Evolutionary conservation across 35 echinoderm and acorn worm species (phyloP).

Genomic region (Amphiura filiformis): DNA sequence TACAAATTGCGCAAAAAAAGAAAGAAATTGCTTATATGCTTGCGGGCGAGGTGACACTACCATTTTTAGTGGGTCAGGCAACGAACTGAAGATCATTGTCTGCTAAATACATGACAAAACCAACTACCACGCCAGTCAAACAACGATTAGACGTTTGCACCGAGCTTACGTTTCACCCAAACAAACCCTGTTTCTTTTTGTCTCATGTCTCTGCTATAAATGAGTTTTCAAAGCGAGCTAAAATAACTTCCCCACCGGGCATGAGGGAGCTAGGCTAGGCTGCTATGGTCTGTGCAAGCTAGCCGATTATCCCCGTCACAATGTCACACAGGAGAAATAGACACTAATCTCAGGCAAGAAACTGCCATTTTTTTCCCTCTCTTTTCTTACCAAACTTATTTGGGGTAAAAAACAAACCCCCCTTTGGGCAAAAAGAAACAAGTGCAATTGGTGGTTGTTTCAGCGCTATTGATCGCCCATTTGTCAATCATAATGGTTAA

Average conservation of each 20-base stretch:
- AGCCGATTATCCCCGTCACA: background rate
- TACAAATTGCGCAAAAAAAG: constrained; percentile 4
- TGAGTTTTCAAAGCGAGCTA: constrained; percentile 7
- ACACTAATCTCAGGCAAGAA: background rate
- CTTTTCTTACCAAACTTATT: background rate
- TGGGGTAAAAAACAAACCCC: background rate
- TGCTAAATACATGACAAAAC: constrained; percentile 10
- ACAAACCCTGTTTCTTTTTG: background rate
- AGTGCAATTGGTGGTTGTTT: background rate
- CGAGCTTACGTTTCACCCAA: constrained; percentile 8
- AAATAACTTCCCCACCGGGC: constrained; percentile 2
- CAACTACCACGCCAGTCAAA: constrained; percentile 13
- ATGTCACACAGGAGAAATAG: background rate
- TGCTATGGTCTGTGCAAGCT: background rate
- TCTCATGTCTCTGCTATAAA: background rate
- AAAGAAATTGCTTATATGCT: background rate
- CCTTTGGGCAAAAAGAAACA: constrained; percentile 14
- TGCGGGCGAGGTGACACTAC: constrained; percentile 3
- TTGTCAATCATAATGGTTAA: constrained; percentile 32
- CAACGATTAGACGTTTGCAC: background rate
- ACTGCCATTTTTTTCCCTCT: background rate
- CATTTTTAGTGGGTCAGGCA: constrained; percentile 5
- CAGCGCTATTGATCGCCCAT: constrained; percentile 3
- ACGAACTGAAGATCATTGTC: constrained; percentile 5
- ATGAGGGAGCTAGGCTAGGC: too few relatives aligned